Evolutionary conservation across 2,113 vertebrate genomes (phyloP), one percentile per base, ranked within the genome.

Genomic region (Tupaia tana): DNA sequence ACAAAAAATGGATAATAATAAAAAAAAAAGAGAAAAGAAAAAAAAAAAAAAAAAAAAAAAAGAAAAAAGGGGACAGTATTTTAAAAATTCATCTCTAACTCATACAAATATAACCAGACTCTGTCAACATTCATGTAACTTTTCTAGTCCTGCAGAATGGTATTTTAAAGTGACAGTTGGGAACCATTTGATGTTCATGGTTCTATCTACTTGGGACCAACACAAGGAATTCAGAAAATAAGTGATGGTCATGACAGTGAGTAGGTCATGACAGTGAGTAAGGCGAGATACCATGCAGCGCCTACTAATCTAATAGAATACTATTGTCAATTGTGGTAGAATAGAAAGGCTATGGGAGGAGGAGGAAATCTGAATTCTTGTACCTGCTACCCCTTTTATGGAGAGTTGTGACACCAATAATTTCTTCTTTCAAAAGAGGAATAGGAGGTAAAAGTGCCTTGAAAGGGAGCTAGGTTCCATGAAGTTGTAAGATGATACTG

Each of bases 111-210:
- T 61, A 78, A 66, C 15, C 8, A 56, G 86, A 31, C 69, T 89
- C 69, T 95, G 89, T 89, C 89, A 94, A 86, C 61, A 67, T 86
- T 73, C 67, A 73, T 24, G 10, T 78, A 86, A 73, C 77, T 85
- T 86, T 58, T 83, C 27, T 27, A 69, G 43, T 58, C 54, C 63
- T 95, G 56, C 24, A 70, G 82, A 85, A 85, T 77, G 43, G 80
- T 69, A 58, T 80, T 84, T 96, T 69, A 75, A 78, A 25, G 12
- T 29, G 34, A 89, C 70, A 58, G 10, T 1, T 93, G n/a, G 59
- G 43, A 79, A 67, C 66, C 9, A 15, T 78, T 22, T 93, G 58
- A 66, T 81, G 58, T 20, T 71, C 93, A 67, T 34, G 11, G 74
- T 79, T 86, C 10, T 34, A 82, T 19, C 43, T 29, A 71, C 31